Conservation (phyloP, 2,113 vertebrate genomes). For the human region DNA sequence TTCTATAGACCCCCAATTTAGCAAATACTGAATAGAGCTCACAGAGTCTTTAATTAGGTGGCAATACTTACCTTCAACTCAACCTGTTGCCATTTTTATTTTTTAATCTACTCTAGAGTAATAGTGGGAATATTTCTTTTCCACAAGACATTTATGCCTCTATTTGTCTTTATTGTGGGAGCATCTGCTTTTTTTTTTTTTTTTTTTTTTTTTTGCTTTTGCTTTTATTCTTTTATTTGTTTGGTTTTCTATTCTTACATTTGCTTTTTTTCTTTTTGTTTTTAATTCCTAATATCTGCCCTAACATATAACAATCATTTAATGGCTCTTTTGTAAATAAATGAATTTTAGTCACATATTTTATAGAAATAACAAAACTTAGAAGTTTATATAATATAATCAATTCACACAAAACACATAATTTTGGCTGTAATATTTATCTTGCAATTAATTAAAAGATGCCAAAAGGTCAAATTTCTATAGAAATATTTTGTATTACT, state of each 20-base stretch:
- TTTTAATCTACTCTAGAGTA: not conserved
- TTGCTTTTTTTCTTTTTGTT: not conserved
- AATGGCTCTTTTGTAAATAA: not conserved
- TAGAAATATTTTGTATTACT: not conserved
- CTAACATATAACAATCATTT: not conserved
- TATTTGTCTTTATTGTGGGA: not conserved
- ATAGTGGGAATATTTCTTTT: not conserved
- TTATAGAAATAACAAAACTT: not conserved
- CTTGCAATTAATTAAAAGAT: not conserved
- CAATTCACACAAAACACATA: not conserved
- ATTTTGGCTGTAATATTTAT: not conserved
- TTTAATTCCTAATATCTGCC: not conserved
- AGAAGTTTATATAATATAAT: not conserved
- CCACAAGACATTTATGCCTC: not conserved
- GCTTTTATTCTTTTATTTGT: not conserved
- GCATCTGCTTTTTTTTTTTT: not conserved
- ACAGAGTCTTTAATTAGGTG: not conserved
- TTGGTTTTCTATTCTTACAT: not conserved
- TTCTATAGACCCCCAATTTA: not conserved
- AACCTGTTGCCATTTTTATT: not conserved
- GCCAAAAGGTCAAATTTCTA: not conserved
- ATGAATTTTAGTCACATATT: not conserved
- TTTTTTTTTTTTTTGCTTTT: no score
- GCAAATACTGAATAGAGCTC: not conserved
- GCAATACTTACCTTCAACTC: not conserved